Evolutionary conservation across 2,797 vertebrate genomes (phyloP).

Genomic region (Microtus agrestis): DNA sequence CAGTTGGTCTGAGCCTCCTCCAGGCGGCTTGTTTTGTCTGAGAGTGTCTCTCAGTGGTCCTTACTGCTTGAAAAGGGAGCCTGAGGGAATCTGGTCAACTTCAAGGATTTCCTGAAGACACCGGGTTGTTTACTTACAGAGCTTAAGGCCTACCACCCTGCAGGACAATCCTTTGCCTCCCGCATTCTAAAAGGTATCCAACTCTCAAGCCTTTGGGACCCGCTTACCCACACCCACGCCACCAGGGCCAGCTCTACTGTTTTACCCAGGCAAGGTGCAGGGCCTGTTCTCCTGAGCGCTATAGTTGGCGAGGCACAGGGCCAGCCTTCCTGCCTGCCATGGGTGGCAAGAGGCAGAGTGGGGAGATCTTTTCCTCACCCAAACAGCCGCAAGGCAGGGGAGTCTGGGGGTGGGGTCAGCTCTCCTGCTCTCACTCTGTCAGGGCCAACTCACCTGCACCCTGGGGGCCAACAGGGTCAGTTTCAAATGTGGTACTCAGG

Average conservation of each 20-base stretch:
- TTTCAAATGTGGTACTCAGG: too few species aligned
- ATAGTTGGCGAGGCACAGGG: neutral
- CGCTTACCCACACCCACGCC: neutral
- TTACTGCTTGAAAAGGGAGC: neutral
- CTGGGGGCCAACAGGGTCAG: too few species aligned
- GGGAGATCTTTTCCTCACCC: neutral
- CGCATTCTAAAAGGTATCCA: neutral
- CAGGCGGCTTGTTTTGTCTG: neutral
- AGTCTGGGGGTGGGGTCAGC: too few species aligned
- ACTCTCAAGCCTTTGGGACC: neutral
- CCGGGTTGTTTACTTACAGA: neutral
- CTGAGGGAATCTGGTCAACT: neutral
- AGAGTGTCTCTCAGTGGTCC: neutral
- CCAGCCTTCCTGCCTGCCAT: neutral
- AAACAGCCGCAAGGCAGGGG: neutral
- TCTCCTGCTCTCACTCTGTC: too few species aligned
- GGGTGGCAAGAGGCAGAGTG: neutral
- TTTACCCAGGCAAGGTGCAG: neutral
- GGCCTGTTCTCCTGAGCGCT: neutral
- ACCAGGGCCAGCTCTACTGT: neutral
- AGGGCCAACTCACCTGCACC: too few species aligned
- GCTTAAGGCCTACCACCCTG: neutral
- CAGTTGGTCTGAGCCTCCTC: neutral
- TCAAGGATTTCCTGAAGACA: neutral
- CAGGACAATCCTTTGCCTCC: neutral